Evolutionary conservation across 2,113 vertebrate genomes (phyloP), one percentile per base, ranked within the genome.

Genomic region (Sigmodon hispidus): DNA sequence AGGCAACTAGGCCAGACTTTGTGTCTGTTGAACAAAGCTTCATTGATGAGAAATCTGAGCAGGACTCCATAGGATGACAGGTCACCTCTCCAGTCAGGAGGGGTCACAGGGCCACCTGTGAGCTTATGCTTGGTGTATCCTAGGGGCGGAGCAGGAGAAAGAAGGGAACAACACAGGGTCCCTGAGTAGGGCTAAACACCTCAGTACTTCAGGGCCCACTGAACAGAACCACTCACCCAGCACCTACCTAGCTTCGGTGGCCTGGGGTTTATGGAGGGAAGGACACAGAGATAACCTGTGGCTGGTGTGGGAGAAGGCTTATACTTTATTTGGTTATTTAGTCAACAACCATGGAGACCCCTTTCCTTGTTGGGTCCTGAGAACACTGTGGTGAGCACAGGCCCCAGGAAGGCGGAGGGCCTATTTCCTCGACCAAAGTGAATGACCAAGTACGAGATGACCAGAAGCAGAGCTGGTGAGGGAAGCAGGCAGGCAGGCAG

Each of bases 211-310:
- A 4, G 50, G 65, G 65, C 12, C 34, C 19, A 2, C 29, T 12
- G 61, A 48, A 34, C 31, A 65, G 21, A 50, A 48, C 34, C 16
- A 6, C 34, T 22, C 3, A 1, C 1, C 22, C 12, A 13, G 29
- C 29, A 45, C 26, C 76, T 48, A 63, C 40, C 15, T 1, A 26
- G 57, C 88, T 79, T 50, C 61, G 43, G 63, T 40, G 31, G 22
- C n/a, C 80, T 84, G 81, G 36, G 29, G 77, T 65, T 87, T 59
- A 81, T 31, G 40, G 70, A n/a, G 65, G n/a, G 50, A 61, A 85
- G 83, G 43, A 63, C 50, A 50, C 16, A 75, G 76, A 80, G n/a
- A 59, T 5, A 48, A n/a, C 48, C 77, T 85, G 12, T 15, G 0
- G 31, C 34, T 3, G 59, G 26, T 9, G 13, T 5, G 1, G 57